phyloP scores from a whole-genome alignment of 1,140 invertebrate genomes.

The Lepidurus apus region DNA sequence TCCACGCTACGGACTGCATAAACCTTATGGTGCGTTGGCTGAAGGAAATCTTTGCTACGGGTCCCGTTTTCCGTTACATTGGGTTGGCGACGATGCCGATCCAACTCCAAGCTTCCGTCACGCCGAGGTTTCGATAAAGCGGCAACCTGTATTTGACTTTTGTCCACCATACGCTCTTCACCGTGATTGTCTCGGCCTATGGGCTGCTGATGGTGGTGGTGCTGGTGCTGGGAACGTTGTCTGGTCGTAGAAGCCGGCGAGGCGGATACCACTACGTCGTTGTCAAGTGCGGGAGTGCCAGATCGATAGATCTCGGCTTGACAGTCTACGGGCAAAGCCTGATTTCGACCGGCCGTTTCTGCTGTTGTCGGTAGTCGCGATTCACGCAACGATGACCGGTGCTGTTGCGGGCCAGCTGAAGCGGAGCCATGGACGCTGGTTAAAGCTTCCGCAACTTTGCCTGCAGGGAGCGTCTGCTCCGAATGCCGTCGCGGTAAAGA shows the following conservation, averaged over 20 bases:
- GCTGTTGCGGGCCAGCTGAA: conserved; percentile 34
- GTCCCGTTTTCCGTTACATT: neutral
- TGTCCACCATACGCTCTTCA: neutral
- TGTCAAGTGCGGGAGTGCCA: conserved; percentile 49
- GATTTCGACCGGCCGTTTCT: conserved; percentile 33
- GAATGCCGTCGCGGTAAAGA: neutral
- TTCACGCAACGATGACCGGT: conserved; percentile 37
- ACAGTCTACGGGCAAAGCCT: conserved; percentile 38
- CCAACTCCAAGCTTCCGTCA: neutral
- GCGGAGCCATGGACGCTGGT: conserved; percentile 36
- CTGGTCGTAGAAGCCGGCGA: conserved; percentile 40
- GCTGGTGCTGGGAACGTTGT: conserved; percentile 24
- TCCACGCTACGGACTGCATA: neutral
- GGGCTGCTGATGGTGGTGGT: neutral
- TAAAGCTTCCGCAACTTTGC: conserved; percentile 31
- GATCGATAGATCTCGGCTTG: conserved; percentile 49
- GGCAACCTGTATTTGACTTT: neutral
- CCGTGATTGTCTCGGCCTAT: conserved; percentile 30
- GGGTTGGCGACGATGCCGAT: neutral
- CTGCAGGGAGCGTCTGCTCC: neutral
- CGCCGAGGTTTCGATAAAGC: neutral
- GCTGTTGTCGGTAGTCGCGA: conserved; percentile 37
- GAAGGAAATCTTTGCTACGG: neutral
- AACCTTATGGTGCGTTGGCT: conserved; percentile 17
- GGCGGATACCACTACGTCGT: conserved; percentile 46